Percentiles rank a stretch among this genome's conserved stretches.
Evolutionary conservation across 2,797 vertebrate species (phyloP).

Genomic region (Rhincodon typus): DNA sequence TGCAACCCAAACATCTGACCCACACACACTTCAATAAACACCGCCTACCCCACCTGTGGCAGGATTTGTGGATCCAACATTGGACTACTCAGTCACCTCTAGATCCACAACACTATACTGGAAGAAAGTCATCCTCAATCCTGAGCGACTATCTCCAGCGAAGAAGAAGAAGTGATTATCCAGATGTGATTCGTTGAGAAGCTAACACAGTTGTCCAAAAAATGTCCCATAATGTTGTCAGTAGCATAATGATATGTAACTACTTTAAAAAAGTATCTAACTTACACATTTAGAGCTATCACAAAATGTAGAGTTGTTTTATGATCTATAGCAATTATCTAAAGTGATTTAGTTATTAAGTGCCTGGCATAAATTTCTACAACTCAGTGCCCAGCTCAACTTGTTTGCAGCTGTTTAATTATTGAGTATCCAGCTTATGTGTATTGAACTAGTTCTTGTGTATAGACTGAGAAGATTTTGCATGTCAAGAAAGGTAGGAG

Average conservation of each 20-base stretch:
- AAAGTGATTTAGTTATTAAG: neutral
- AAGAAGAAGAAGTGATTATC: too few relatives aligned
- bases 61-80: too few relatives aligned
- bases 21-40: too few relatives aligned
- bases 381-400: neutral
- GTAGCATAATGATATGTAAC: neutral
- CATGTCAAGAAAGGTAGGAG: too few relatives aligned
- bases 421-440: neutral
- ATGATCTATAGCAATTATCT: neutral
- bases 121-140: too few relatives aligned
- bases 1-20: too few relatives aligned
- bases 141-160: too few relatives aligned
- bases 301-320: neutral
- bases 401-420: neutral
- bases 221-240: neutral
- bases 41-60: too few relatives aligned
- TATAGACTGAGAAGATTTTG: too few relatives aligned
- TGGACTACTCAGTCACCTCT: too few relatives aligned
- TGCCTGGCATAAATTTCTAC: neutral
- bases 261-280: neutral
- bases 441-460: neutral
- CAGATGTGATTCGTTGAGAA: neutral
- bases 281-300: neutral
- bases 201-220: neutral
- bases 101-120: too few relatives aligned